Base-by-base conservation (phyloP, 2,797 vertebrate species). In the Sciurus vulgaris region DNA sequence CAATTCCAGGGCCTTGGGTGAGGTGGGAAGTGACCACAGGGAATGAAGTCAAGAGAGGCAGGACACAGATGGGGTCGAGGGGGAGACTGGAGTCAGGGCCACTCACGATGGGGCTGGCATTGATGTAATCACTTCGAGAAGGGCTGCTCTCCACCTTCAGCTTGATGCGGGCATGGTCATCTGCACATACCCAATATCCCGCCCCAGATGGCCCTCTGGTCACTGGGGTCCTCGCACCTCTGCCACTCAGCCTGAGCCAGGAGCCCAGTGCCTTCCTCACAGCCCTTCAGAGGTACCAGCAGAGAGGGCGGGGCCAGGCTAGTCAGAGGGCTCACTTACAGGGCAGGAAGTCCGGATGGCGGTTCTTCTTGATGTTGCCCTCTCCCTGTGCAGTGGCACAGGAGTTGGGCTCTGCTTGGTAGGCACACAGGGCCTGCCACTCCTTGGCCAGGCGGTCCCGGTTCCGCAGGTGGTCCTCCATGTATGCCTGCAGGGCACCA, bases 401-500 rank as follows among this genome's bases (percentile, higher is more conserved):
- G 85, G 98, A 74, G 85, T 99, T 99, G 89, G 99, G 99, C 94
- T 99, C 99, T 0, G 99, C 99, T 98, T 99, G 99, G 98, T 99
- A 99, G 56, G 99, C 99, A 69, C 99, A 99, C 97, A 99, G 97
- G 0, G 99, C 99, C 97, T 99, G 99, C 99, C 99, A 99, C 97
- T 99, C 99, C 98, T 99, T 99, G 98, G 99, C 99, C 95, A 99
- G 98, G 8, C 99, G 99, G 97, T 99, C 99, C 93, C 99, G 99
- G 96, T 99, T 99, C 96, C 99, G 98, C 95, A 99, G 98, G 96
- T 99, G 99, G 95, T 99, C 99, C 97, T 99, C 99, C 99, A 99
- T 99, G 38, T 99, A 99, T 0, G 99, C 99, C 99, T 99, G 78
- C 30, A 74, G 87, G 78, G 54, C 38, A 82, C 9, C 47, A n/a